Percentiles rank a stretch among this genome's conserved stretches.
Evolutionary conservation across 2,113 vertebrate genomes (phyloP).

Genomic region (Gobius niger): DNA sequence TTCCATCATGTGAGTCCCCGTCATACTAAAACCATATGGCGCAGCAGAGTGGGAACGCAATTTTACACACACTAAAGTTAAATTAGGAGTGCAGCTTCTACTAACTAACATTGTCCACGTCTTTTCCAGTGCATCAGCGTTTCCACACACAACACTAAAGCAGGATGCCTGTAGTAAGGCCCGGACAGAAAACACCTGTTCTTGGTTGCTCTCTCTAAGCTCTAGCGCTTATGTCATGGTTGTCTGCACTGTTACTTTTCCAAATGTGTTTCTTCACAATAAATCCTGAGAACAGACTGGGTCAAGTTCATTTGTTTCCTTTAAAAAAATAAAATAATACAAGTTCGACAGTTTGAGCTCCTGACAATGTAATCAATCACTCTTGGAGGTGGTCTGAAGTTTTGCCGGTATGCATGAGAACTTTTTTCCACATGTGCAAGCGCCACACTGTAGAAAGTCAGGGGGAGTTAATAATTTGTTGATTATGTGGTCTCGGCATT

Average conservation of each 20-base stretch:
- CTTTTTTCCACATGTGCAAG: slow-evolving; percentile 66
- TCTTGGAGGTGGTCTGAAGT: slow-evolving; percentile 47
- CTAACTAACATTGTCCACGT: slow-evolving; percentile 47
- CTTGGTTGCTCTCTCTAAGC: slow-evolving; percentile 49
- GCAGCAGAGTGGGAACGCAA: background rate
- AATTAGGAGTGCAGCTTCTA: slow-evolving; percentile 36
- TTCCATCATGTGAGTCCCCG: background rate
- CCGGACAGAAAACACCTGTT: slow-evolving; percentile 60
- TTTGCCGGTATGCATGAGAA: slow-evolving; percentile 50
- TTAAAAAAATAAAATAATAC: slow-evolving; percentile 23
- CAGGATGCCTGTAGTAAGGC: slow-evolving; percentile 45
- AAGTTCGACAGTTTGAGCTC: slow-evolving; percentile 35
- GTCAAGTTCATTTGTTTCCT: slow-evolving; percentile 38
- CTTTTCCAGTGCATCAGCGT: slow-evolving; percentile 66
- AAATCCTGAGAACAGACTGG: slow-evolving; percentile 16
- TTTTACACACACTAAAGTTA: slow-evolving; percentile 6
- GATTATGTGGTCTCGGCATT: slow-evolving; percentile 65
- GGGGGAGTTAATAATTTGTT: slow-evolving; percentile 66
- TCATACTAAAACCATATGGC: slow-evolving; percentile 5
- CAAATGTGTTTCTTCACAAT: slow-evolving; percentile 8
- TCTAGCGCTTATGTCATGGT: slow-evolving; percentile 35
- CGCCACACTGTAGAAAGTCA: slow-evolving; percentile 46
- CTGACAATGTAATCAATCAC: slow-evolving; percentile 62
- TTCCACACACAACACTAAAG: slow-evolving; percentile 46
- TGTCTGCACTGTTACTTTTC: slow-evolving; percentile 36